These are phyloP conservation scores for Lysandra bellargus DNA, from an alignment of 2,888 invertebrate species.

Conservation along the genomic window DNA sequence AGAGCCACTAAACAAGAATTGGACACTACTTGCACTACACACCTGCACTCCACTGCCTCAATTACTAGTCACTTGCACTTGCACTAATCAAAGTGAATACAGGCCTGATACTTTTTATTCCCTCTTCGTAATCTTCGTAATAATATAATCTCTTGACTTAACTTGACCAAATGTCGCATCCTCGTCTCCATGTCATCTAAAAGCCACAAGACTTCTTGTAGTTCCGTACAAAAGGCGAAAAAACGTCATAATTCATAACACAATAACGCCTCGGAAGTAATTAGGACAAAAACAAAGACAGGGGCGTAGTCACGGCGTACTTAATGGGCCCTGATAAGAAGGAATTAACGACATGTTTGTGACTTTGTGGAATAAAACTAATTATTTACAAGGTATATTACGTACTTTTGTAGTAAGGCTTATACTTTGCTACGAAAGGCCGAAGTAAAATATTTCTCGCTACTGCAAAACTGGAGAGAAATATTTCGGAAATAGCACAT, in stretches of 20 bases:
- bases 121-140: no score
- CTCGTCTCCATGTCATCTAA: not conserved
- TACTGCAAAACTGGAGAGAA: no score
- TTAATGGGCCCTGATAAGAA: conserved; percentile 4
- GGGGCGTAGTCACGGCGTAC: not conserved
- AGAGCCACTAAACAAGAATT: no score
- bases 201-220: not conserved
- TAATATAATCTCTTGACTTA: not conserved
- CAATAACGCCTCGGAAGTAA: conserved; percentile 13
- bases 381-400: not conserved
- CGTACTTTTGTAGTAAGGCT: not conserved
- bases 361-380: conserved; percentile 16
- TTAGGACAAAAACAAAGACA: conserved; percentile 11
- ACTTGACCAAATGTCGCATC: not conserved
- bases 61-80: no score
- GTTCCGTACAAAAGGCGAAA: not conserved
- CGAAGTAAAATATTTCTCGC: not conserved
- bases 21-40: no score
- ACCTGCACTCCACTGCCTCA: no score
- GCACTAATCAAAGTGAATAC: no score
- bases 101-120: no score
- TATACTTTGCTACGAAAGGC: not conserved
- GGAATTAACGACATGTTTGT: conserved; percentile 11
- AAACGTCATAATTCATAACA: not conserved
- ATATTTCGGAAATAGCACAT: no score